These are phyloP conservation scores for Andrena fulva DNA, from an alignment of 2,888 invertebrate species.

Conservation along the genomic window DNA sequence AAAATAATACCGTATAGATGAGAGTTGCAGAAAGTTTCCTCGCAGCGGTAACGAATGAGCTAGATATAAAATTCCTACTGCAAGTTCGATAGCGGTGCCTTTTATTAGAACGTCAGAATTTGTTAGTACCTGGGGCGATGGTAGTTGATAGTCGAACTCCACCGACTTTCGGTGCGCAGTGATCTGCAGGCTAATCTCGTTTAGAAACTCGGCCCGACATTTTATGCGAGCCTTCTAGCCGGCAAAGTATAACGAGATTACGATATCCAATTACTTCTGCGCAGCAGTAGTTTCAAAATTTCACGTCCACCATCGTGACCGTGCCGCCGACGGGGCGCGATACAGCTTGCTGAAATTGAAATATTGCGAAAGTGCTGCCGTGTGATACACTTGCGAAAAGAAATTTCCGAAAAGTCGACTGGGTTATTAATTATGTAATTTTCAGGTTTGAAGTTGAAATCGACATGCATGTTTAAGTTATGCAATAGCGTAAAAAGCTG, in stretches of 20 bases:
- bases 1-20: conserved; percentile 29
- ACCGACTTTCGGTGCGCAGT: conserved; percentile 44
- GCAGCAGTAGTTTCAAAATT: conserved; percentile 64
- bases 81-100: conserved; percentile 25
- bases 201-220: conserved; percentile 70
- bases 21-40: conserved; percentile 28
- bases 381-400: not conserved
- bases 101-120: conserved; percentile 50
- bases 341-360: conserved; percentile 56
- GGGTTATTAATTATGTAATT: too few species aligned
- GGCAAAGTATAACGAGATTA: conserved; percentile 72
- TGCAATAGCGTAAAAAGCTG: too few species aligned
- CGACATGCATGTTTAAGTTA: too few species aligned
- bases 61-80: conserved; percentile 6
- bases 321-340: not conserved
- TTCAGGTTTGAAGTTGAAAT: too few species aligned
- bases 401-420: not conserved
- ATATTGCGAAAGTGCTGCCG: conserved; percentile 50
- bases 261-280: conserved; percentile 73
- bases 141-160: conserved; percentile 53
- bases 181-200: conserved; percentile 71
- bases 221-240: conserved; percentile 69
- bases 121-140: conserved; percentile 16
- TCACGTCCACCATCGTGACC: conserved; percentile 55
- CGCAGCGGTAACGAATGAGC: conserved; percentile 14